Evolutionary conservation across 2,113 vertebrate species (phyloP), one percentile per base, ranked within the genome.

Genomic region (Meles meles): DNA sequence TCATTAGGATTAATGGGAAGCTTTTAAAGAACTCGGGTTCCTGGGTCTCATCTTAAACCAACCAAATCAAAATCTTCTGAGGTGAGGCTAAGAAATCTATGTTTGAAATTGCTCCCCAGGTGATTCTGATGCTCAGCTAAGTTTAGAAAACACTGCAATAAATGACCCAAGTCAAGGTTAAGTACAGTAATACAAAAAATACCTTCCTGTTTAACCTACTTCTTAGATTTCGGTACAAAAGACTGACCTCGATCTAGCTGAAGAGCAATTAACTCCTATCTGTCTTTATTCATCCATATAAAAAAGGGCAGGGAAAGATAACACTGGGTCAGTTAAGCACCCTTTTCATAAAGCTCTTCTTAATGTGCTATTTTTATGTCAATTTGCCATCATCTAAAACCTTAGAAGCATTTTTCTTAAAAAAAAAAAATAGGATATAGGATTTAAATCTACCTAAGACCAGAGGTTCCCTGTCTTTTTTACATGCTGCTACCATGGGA

Each of bases 211-310:
- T 95, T 96, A 98, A 97, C 92, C 92, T 85, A 97, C 85, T 97
- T 97, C 92, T 88, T 93, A 97, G 92, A 95, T 88, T 96, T 95
- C 69, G 94, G 92, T 90, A 97, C 97, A 97, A 97, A 98, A 97
- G 97, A 95, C 71, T 97, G 98, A 98, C 97, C 97, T 98, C 94
- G 76, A 97, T 97, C 94, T 93, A 96, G 42, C 96, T 88, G 72
- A 94, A 98, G 95, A 98, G 98, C 97, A 98, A 98, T 98, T 98
- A 98, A 98, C 96, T 97, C 72, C 96, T 98, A 98, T 98, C 98
- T 97, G 85, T 97, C 98, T 97, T 97, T 97, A 98, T 97, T 98
- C 98, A 98, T 96, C 97, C 98, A 96, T 97, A 96, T 94, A 97
- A 97, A 97, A 97, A 95, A 96, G 97, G 97, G 94, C 97, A 98